Conservation (phyloP, 2,797 vertebrate genomes). For the Emydoidea blandingii region DNA sequence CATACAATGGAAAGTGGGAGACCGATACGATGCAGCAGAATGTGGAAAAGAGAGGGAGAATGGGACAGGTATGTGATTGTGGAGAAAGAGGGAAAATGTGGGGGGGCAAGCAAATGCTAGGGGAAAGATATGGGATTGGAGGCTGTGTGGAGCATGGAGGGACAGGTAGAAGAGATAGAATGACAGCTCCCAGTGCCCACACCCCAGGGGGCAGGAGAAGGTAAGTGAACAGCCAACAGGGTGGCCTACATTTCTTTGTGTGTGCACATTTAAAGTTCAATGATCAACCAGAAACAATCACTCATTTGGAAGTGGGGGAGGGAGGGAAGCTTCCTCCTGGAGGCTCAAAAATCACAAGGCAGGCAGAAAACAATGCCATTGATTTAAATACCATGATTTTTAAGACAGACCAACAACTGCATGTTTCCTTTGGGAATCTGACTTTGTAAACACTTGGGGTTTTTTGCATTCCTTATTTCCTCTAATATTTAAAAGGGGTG, state of each 20-base stretch:
- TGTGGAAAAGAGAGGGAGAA: fast-evolving
- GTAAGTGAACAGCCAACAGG: not conserved
- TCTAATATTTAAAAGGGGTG: not conserved
- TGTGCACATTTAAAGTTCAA: fast-evolving
- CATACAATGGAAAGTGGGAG: not conserved
- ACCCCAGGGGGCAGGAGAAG: not conserved
- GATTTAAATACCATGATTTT: not conserved
- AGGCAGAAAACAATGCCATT: not conserved
- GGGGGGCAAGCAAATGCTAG: not conserved
- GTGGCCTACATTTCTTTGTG: not conserved
- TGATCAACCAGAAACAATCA: not conserved
- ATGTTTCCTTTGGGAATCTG: not conserved
- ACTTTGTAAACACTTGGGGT: not conserved
- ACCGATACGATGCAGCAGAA: not conserved
- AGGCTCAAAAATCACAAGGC: not conserved
- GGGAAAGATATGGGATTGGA: not conserved
- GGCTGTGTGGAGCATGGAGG: not conserved
- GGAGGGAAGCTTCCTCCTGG: not conserved
- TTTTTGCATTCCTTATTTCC: not conserved
- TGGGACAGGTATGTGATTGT: not conserved
- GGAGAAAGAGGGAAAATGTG: not conserved
- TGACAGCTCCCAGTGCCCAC: not conserved
- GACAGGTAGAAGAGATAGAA: not conserved
- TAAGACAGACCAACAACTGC: not conserved
- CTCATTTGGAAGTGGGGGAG: not conserved